Evolutionary conservation across 2,113 vertebrate genomes (phyloP), one percentile per base, ranked within the genome.

Genomic region (Indri indri): DNA sequence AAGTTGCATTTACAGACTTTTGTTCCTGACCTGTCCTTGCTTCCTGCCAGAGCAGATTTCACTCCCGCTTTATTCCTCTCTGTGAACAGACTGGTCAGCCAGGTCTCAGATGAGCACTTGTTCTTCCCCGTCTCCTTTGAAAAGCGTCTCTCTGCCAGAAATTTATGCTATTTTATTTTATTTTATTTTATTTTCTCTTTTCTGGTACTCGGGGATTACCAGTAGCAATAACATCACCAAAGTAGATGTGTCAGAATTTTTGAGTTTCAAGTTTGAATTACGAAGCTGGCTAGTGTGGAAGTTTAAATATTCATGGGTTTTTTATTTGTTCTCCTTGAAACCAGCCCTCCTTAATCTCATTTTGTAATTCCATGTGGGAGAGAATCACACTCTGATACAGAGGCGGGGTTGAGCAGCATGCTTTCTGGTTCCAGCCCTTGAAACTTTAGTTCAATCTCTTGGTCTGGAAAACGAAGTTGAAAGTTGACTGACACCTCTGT

Each of bases 171-270:
- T 84, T 84, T 73, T 20, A 30, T 61, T 93, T 88, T 34, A 11
- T 84, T 84, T 73, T 20, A 30, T 61, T 91, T 88, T 34, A 30
- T 65, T 84, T 80, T 81, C 76, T 91, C 45, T 81, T 71, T 76
- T 42, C 88, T 23, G 88, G 14, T 76, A 17, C 16, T 81, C 74
- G 65, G 32, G 40, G 16, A 65, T 93, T 71, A 85, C 65, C 47
- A 66, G 45, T 66, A 61, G n/a, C 20, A 61, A 20, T 47, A 40
- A 45, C 50, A 68, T 13, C 2, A 5, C 65, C 8, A 22, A 90
- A 76, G 34, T 77, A 32, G 54, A 37, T 14, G 2, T 16, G 84
- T 70, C 59, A 80, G 3, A 25, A 14, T 59, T 76, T 73, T 27
- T 25, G 17, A 71, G 17, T 59, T 70, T 79, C 23, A 45, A n/a